Evolutionary conservation across 2,797 vertebrate genomes (phyloP), one percentile per base, ranked within the genome.

Genomic region (Spinibarbus caldwelli): DNA sequence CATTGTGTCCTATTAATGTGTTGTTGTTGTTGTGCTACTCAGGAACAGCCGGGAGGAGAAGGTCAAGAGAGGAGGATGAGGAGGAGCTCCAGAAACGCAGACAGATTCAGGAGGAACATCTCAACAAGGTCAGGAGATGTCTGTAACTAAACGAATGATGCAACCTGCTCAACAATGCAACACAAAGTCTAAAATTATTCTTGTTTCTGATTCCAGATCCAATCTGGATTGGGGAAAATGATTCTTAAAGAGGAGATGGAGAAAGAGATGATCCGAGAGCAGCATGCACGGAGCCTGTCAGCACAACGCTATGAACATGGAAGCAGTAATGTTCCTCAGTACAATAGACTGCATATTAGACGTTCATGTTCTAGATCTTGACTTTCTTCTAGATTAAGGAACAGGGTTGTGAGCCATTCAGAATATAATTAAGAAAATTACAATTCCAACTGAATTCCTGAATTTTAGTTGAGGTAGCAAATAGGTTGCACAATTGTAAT

Each of bases 231-330:
- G 81, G 97, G 97, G 6, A 96, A 97, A 88, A 75, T 97, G 89
- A 97, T 97, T 82, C 2, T 97, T 89, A 97, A 96, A 90, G 97
- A 97, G 78, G 96, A 97, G 90, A 96, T 95, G 95, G 96, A 97
- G 83, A 96, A 93, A 82, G 95, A 95, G 90, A 93, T 87, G 85
- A 90, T 90, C 85, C 91, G 94, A 0, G 95, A 96, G 82, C 92
- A 95, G 70, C 92, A 96, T 2, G 87, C 93, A 38, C 83, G 89
- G 12, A 89, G 89, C 41, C 91, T 95, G 77, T 94, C 94, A 43
- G 92, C 94, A 68, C 93, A 95, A 79, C 95, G 96, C 87, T 95
- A 94, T 0, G 94, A 96, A 71, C 87, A 36, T 7, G 70, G 81
- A 68, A 90, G 90, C 90, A 83, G 73, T 78, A 79, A 85, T 78